These are phyloP conservation scores for Clusia tigrina DNA, from an alignment of 2,888 invertebrate genomes.

Conservation along the genomic window DNA sequence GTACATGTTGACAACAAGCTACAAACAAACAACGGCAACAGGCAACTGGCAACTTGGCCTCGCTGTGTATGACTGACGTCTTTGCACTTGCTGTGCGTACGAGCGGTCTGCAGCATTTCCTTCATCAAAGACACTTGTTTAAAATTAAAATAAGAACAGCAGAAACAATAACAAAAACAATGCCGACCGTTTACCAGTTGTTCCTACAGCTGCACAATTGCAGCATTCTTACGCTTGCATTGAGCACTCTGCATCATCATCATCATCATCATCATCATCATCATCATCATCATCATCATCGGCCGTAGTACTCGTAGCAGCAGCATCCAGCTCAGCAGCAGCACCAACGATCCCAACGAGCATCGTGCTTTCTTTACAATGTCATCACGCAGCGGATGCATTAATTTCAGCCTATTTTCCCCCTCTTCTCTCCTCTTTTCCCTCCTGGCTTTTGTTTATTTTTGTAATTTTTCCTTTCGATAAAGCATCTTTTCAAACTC, in stretches of 20 bases:
- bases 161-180: background rate
- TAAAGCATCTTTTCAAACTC: conserved; percentile 9
- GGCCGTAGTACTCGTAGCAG: background rate
- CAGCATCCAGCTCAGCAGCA: conserved; percentile 1
- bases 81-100: background rate
- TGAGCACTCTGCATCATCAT: conserved; percentile 35
- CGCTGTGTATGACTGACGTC: background rate
- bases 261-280: conserved; percentile 27
- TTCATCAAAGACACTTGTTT: background rate
- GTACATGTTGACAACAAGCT: no score
- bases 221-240: conserved; percentile 41
- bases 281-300: conserved; percentile 8
- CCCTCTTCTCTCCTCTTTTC: background rate
- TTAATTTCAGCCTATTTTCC: conserved; percentile 14
- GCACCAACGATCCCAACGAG: background rate
- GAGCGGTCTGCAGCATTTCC: background rate
- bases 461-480: background rate
- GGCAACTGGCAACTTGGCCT: no score
- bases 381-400: conserved; percentile 16
- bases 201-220: conserved; percentile 21
- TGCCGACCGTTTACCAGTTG: background rate
- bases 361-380: background rate
- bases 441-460: background rate
- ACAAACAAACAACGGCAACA: background rate
- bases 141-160: background rate